Evolutionary conservation across 2,113 vertebrate species (phyloP), one percentile per base, ranked within the genome.

Genomic region (Hyla sarda): DNA sequence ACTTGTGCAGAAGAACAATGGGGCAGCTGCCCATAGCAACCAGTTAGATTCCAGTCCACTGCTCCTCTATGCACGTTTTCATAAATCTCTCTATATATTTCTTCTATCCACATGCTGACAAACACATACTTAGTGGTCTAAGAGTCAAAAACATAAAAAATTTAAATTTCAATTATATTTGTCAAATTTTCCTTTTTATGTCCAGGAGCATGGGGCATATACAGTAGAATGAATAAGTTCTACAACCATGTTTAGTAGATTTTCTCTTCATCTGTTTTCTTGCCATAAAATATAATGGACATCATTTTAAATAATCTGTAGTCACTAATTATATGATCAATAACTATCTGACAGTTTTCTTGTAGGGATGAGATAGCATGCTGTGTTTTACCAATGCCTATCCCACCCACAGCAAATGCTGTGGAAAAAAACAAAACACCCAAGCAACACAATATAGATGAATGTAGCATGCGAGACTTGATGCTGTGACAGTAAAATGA

Each of bases 341-440:
- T 54, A 54, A 54, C 48, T 32, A 77, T 28, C 25, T 32, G 75
- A 54, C 48, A 77, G 48, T 77, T 30, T 34, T 77, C 50, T 77
- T 32, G 48, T 52, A 30, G 34, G 7, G 17, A 30, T 77, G 28
- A 54, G 32, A 48, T 34, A 54, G 48, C 48, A 77, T 12, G 48
- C 75, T 77, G 75, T 34, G 34, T 54, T 77, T 77, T 34, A 9
- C 4, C 1, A 77, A 77, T 54, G 50, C 54, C 75, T 77, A 54
- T 77, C 34, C 34, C 48, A 54, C 75, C 75, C 75, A 56, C 75
- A 76, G 47, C 8, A 56, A 77, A 54, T 34, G 25, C 28, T 77
- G 28, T 13, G 75, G 52, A 76, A 76, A 69, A 48, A 48, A 19
- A 71, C 3, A 12, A 37, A 77, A 54, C 25, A 32, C 17, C 17